Percentiles rank a stretch among this genome's conserved stretches.
Conservation (phyloP, 2,888 invertebrate genomes). For the Idaea dimidiata region DNA sequence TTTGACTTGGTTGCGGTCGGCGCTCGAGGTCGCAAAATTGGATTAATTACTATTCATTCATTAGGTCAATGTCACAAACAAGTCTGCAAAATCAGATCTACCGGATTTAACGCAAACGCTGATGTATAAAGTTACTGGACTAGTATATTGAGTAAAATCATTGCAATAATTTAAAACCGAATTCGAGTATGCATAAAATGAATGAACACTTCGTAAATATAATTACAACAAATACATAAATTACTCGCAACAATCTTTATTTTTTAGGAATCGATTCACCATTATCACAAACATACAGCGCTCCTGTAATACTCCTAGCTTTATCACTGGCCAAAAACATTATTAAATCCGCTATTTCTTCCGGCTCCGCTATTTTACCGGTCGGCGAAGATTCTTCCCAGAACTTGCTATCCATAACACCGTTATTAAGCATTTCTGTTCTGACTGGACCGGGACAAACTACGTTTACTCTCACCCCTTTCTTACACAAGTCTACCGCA, state of each 20-base stretch:
- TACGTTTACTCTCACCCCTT: constrained; percentile 38
- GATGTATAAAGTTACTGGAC: too few relatives aligned
- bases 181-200: too few relatives aligned
- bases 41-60: too few relatives aligned
- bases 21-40: too few relatives aligned
- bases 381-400: constrained; percentile 22
- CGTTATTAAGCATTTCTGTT: constrained; percentile 61
- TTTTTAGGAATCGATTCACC: constrained; percentile 62
- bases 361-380: constrained; percentile 34
- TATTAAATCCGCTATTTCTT: constrained; percentile 40
- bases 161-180: too few relatives aligned
- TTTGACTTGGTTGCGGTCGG: too few relatives aligned
- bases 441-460: constrained; percentile 40
- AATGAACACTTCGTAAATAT: too few relatives aligned
- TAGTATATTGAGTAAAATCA: too few relatives aligned
- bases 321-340: constrained; percentile 40
- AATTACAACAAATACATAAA: background rate
- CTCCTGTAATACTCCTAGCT: constrained; percentile 81
- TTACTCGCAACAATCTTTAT: constrained; percentile 2
- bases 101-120: too few relatives aligned
- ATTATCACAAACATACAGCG: constrained; percentile 71
- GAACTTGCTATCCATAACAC: background rate
- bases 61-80: too few relatives aligned
- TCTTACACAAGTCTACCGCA: constrained; percentile 56
- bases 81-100: too few relatives aligned